Evolutionary conservation across 2,888 invertebrate species (phyloP).

Genomic region (Helleia helle): DNA sequence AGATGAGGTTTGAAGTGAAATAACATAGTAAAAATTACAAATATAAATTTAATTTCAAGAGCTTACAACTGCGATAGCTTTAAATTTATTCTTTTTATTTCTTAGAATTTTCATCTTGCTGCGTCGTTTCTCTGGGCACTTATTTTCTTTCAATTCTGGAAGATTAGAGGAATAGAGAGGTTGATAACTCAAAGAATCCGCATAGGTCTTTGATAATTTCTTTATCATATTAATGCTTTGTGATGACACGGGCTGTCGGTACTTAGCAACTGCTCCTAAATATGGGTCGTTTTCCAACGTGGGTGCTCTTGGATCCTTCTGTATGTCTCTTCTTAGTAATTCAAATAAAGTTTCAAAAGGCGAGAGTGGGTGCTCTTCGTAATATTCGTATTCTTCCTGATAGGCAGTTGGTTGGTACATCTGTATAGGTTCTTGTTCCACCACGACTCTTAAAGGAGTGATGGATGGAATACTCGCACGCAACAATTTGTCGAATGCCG

Average conservation of each 20-base stretch:
- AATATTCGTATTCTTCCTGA: background rate
- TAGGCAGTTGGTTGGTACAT: conserved; percentile 7
- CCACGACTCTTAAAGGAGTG: conserved; percentile 29
- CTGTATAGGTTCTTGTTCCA: conserved; percentile 20
- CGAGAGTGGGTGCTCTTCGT: conserved; percentile 11
- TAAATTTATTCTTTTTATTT: too few relatives aligned
- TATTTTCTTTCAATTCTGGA: too few relatives aligned
- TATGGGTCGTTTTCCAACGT: conserved; percentile 35
- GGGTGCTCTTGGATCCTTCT: conserved; percentile 35
- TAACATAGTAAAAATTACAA: too few relatives aligned
- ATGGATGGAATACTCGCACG: conserved; percentile 28
- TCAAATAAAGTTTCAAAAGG: conserved; percentile 41
- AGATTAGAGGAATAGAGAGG: too few relatives aligned
- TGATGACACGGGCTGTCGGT: conserved; percentile 47
- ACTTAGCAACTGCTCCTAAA: conserved; percentile 43
- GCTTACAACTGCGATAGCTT: too few relatives aligned
- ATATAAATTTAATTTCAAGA: too few relatives aligned
- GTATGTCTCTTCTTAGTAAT: conserved; percentile 36
- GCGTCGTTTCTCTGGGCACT: too few relatives aligned
- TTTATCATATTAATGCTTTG: conserved; percentile 41
- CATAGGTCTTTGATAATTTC: conserved; percentile 34
- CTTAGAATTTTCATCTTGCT: too few relatives aligned
- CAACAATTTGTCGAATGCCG: conserved; percentile 42
- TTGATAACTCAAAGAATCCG: conserved; percentile 20
- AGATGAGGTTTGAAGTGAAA: too few relatives aligned